Conservation (phyloP, 1,140 invertebrate species). For the Aphelinus atriplicis region DNA sequence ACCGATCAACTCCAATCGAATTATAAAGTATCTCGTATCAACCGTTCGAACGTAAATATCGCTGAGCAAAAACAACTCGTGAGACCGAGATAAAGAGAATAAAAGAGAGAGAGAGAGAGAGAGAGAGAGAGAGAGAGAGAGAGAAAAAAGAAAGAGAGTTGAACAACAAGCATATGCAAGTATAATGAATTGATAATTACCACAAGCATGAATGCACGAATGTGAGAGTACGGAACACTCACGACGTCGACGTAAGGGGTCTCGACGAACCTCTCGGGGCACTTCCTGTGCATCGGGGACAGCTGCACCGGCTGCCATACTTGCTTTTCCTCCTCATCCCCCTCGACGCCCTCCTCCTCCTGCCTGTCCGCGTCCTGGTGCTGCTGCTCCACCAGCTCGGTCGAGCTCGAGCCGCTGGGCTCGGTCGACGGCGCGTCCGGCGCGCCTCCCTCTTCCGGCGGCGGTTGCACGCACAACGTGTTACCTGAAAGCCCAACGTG, state of each 20-base stretch:
- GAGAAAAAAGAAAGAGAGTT: not conserved
- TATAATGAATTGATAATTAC: conserved; percentile 17
- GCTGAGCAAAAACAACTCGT: too few relatives aligned
- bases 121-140: not conserved
- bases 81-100: not conserved
- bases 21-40: too few relatives aligned
- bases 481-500: conserved; percentile 46
- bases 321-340: conserved; percentile 19
- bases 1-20: too few relatives aligned
- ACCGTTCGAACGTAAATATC: too few relatives aligned
- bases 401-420: conserved; percentile 40
- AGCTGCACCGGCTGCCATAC: conserved; percentile 51
- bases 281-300: conserved; percentile 54
- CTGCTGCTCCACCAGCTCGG: not conserved
- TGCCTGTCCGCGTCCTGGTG: not conserved
- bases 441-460: conserved; percentile 52
- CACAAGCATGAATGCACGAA: conserved; percentile 27
- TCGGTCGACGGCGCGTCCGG: conserved; percentile 45
- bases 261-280: conserved; percentile 66
- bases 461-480: conserved; percentile 58
- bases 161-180: too few relatives aligned
- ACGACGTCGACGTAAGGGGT: conserved; percentile 60
- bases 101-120: not conserved
- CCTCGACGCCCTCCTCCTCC: not conserved
- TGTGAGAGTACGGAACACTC: conserved; percentile 42